phyloP scores from a whole-genome alignment of 2,797 vertebrate species.

The Eurystomus glaucurus region DNA sequence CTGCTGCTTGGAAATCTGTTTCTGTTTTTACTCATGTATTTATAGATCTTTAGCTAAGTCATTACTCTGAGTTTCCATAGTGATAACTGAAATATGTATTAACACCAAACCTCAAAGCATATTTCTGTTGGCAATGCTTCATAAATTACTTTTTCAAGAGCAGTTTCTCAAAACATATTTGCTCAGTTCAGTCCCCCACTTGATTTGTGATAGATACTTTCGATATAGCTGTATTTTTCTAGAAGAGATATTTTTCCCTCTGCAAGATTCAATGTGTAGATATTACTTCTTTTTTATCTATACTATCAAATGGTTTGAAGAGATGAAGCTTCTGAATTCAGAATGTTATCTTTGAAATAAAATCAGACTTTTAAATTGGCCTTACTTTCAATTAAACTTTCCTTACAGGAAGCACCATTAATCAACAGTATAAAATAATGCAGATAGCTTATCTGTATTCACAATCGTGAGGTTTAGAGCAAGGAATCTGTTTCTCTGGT shows the following conservation, averaged over 20 bases:
- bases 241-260: background rate
- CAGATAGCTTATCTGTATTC: background rate
- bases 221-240: slow-evolving; percentile 53
- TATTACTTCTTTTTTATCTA: background rate
- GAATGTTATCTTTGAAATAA: slow-evolving; percentile 8
- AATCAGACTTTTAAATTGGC: background rate
- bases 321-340: background rate
- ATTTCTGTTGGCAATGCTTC: slow-evolving; percentile 60
- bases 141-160: slow-evolving; percentile 67
- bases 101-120: slow-evolving; percentile 61
- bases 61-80: slow-evolving; percentile 70
- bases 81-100: slow-evolving; percentile 72
- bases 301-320: background rate
- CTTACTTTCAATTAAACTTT: background rate
- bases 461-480: background rate
- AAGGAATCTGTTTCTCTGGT: background rate
- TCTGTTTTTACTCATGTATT: slow-evolving; percentile 58
- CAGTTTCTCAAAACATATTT: slow-evolving; percentile 68
- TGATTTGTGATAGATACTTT: slow-evolving; percentile 63
- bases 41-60: slow-evolving; percentile 66
- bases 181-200: slow-evolving; percentile 49
- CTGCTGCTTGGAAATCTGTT: slow-evolving; percentile 48
- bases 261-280: background rate
- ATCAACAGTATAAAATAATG: background rate
- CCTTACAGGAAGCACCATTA: background rate